Percentiles rank a stretch among this genome's conserved stretches.
These are phyloP conservation scores for Tetramorium bicarinatum DNA, from an alignment of 2,888 invertebrate species.

Conservation along the genomic window DNA sequence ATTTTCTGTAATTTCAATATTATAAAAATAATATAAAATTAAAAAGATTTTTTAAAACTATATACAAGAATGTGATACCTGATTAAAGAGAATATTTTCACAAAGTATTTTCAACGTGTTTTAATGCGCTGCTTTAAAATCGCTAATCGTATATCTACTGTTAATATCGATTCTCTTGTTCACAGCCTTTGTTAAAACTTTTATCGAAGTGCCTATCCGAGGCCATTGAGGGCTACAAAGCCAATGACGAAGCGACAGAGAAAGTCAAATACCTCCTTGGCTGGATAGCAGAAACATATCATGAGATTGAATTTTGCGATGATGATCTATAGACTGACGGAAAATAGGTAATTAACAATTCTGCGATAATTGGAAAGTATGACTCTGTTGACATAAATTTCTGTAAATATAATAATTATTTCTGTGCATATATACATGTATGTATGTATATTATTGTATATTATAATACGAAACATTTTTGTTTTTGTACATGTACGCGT, in stretches of 20 bases:
- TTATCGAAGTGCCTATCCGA: constrained; percentile 82
- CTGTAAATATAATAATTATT: constrained; percentile 33
- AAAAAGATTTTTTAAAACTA: neutral
- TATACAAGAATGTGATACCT: neutral
- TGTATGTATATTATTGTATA: constrained; percentile 69
- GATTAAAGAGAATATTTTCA: neutral
- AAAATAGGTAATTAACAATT: neutral
- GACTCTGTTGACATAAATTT: constrained; percentile 22
- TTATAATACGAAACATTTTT: constrained; percentile 30
- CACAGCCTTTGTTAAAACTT: constrained; percentile 79
- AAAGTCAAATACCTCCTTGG: constrained; percentile 80
- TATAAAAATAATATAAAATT: constrained; percentile 11
- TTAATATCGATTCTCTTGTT: constrained; percentile 30
- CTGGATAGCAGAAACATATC: constrained; percentile 83
- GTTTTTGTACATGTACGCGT: constrained; percentile 24
- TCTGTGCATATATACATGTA: neutral
- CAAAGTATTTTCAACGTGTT: neutral
- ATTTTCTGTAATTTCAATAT: neutral
- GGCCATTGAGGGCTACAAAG: constrained; percentile 78
- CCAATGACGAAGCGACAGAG: constrained; percentile 78
- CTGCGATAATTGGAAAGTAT: constrained; percentile 35
- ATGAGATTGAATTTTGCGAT: constrained; percentile 78
- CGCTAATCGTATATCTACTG: neutral
- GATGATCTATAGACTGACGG: constrained; percentile 61
- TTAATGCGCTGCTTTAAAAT: neutral